Conservation (phyloP, 2,797 vertebrate genomes). For the Notolepis coatsorum region DNA sequence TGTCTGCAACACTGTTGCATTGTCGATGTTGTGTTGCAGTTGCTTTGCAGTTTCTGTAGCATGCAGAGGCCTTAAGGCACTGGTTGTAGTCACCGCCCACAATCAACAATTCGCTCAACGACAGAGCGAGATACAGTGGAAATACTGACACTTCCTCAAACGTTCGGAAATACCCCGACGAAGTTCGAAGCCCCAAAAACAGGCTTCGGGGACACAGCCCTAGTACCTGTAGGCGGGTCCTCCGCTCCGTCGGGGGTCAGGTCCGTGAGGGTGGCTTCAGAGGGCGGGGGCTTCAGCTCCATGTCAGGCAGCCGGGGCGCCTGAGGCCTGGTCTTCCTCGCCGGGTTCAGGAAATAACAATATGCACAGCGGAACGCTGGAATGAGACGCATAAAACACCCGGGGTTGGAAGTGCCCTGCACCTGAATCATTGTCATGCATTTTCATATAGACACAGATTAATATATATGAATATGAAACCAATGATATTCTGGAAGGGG, state of each 20-base stretch:
- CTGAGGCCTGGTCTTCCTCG: slow-evolving; percentile 94
- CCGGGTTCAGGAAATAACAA: slow-evolving; percentile 98
- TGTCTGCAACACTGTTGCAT: too few relatives aligned
- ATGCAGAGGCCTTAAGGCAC: too few relatives aligned
- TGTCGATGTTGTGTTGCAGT: too few relatives aligned
- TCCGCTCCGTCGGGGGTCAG: slow-evolving; percentile 68
- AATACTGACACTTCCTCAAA: too few relatives aligned
- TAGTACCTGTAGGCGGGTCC: slow-evolving; percentile 45
- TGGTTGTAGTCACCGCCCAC: too few relatives aligned
- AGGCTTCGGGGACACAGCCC: too few relatives aligned
- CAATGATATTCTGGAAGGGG: slow-evolving; percentile 52
- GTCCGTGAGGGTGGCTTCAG: too few relatives aligned
- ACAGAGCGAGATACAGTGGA: too few relatives aligned
- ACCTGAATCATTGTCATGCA: slow-evolving; percentile 2
- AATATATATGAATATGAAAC: slow-evolving; percentile 78
- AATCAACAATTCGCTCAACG: too few relatives aligned
- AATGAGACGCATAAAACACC: slow-evolving; percentile 53
- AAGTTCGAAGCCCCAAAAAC: too few relatives aligned
- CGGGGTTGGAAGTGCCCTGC: not conserved
- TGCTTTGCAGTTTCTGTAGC: too few relatives aligned
- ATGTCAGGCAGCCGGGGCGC: slow-evolving; percentile 91
- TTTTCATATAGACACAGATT: slow-evolving; percentile 62
- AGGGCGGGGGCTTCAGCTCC: slow-evolving; percentile 76
- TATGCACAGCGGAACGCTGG: slow-evolving; percentile 98
- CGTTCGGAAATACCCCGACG: too few relatives aligned